A percentile compares a stretch with the other conserved stretches of the same genome.
phyloP scores from a whole-genome alignment of 2,113 vertebrate species.

The Xyrauchen texanus region DNA sequence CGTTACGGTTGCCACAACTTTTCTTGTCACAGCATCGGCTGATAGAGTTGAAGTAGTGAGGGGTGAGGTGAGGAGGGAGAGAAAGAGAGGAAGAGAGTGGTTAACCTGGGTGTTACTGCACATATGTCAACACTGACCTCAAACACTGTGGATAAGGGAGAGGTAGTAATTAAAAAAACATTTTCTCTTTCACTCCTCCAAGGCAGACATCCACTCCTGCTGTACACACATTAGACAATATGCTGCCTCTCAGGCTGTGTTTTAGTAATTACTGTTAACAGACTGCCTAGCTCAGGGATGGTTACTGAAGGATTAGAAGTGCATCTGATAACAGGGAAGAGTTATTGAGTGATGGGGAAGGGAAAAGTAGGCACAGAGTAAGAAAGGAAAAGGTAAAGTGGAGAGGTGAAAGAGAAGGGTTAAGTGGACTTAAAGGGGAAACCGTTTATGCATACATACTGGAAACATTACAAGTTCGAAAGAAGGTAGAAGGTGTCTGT shows the following conservation, averaged over 20 bases:
- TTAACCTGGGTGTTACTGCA: slow-evolving; percentile 50
- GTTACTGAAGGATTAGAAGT: slow-evolving; percentile 24
- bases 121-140: slow-evolving; percentile 47
- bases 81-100: slow-evolving; percentile 34
- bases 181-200: slow-evolving; percentile 4
- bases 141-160: slow-evolving; percentile 11
- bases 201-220: slow-evolving; percentile 41
- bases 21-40: slow-evolving; percentile 99
- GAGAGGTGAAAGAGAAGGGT: slow-evolving; percentile 35
- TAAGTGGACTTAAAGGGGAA: background rate
- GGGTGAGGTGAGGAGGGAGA: slow-evolving; percentile 10
- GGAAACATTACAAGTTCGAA: background rate
- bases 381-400: background rate
- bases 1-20: slow-evolving; percentile 99
- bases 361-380: background rate
- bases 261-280: slow-evolving; percentile 30
- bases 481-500: background rate
- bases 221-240: slow-evolving; percentile 76
- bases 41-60: slow-evolving; percentile 57
- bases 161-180: slow-evolving; percentile 45
- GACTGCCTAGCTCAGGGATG: background rate
- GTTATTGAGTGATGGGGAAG: slow-evolving; percentile 8
- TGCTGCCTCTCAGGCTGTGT: slow-evolving; percentile 36
- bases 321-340: slow-evolving; percentile 56
- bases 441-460: background rate